Conservation (phyloP, 2,797 vertebrate species). For the Coreius guichenoti region DNA sequence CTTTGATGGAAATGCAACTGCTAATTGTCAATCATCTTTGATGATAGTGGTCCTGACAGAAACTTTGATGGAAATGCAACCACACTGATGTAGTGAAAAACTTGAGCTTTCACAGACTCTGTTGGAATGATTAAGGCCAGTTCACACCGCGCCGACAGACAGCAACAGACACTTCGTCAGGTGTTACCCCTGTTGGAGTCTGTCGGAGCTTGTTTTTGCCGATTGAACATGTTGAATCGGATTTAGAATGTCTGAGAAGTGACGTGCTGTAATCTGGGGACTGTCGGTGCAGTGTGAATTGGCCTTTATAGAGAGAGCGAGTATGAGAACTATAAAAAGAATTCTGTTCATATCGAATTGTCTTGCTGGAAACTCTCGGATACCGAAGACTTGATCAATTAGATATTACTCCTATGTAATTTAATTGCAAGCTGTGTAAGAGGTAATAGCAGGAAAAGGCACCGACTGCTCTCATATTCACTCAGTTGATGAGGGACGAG, state of each 20-base stretch:
- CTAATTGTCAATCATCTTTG: too few relatives aligned
- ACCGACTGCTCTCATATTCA: slow-evolving; percentile 61
- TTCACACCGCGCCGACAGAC: too few relatives aligned
- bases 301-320: slow-evolving; percentile 21
- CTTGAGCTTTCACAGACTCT: not conserved
- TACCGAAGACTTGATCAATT: slow-evolving; percentile 64
- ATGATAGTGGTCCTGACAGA: not conserved
- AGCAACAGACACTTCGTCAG: too few relatives aligned
- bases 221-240: too few relatives aligned
- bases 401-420: slow-evolving; percentile 66
- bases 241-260: too few relatives aligned
- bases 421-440: slow-evolving; percentile 61
- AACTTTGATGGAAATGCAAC: slow-evolving; percentile 6
- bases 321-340: not conserved
- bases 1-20: slow-evolving; percentile 7
- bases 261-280: too few relatives aligned
- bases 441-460: slow-evolving; percentile 58
- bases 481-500: slow-evolving; percentile 34
- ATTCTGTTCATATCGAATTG: slow-evolving; percentile 27
- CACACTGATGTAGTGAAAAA: not conserved
- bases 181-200: too few relatives aligned
- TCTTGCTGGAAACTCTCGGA: slow-evolving; percentile 52
- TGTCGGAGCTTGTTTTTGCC: too few relatives aligned
- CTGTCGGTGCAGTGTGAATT: not conserved
- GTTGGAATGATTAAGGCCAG: not conserved